Evolutionary conservation across 2,797 vertebrate genomes (phyloP), one percentile per base, ranked within the genome.

Genomic region (Acipenser oxyrinchus): DNA sequence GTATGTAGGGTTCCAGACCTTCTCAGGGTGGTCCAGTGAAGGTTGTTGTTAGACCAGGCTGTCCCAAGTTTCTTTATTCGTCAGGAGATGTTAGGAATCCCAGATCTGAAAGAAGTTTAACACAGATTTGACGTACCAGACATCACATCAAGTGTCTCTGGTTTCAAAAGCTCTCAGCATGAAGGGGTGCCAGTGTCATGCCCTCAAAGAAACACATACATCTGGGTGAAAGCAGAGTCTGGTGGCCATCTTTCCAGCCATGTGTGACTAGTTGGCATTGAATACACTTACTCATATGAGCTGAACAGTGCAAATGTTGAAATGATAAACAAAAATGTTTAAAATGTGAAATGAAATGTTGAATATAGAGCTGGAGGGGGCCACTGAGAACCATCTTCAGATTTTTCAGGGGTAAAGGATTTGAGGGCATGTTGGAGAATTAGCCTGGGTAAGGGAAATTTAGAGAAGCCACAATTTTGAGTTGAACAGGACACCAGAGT

Each of bases 101-200:
- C 65, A 71, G 78, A 83, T 86, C 80, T 84, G 90, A 86, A 79
- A 85, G 79, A 86, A 82, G 78, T 87, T 87, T 81, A 84, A 76
- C 78, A 79, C 77, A 86, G 86, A 90, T 87, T 86, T 88, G 90
- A 91, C 90, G 73, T 86, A 88, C 80, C 89, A 89, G 89, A 95
- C 92, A 93, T 94, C 93, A 98, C 95, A 94, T 99, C 95, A 99
- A 97, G 92, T 88, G 84, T 98, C 94, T 98, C 94, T 90, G 79
- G 88, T 98, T 98, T 96, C 97, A 98, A 89, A 85, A 84, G 82
- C 86, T 90, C 95, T 83, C 96, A 98, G 95, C 94, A 93, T 95
- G 95, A 88, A 89, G 85, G 79, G 86, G 87, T 86, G 85, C 86
- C 86, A 86, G 79, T 74, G 86, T 82, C 78, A 74, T 74, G 75